Evolutionary conservation across 2,113 vertebrate species (phyloP).

Genomic region (Oceanodroma tethys): DNA sequence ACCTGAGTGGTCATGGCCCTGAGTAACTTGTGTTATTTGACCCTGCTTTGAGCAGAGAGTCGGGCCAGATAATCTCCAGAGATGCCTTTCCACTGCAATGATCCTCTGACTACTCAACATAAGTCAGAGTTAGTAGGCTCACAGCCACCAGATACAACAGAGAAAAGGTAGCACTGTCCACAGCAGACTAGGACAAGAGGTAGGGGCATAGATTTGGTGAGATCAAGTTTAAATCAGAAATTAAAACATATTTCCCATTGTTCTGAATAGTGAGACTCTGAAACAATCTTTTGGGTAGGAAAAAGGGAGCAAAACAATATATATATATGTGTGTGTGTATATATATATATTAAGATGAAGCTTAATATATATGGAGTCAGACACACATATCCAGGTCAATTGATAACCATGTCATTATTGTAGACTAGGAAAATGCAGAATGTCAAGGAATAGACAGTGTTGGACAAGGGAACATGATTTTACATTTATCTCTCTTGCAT

Average conservation of each 20-base stretch:
- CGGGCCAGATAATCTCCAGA: neutral
- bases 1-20: neutral
- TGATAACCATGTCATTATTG: neutral
- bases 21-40: neutral
- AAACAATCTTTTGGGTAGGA: neutral
- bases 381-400: neutral
- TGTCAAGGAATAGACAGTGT: neutral
- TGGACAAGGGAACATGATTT: neutral
- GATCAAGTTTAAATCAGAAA: neutral
- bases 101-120: neutral
- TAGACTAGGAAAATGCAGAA: neutral
- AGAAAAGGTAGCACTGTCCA: neutral
- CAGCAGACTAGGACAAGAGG: neutral
- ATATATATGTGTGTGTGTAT: rapidly evolving
- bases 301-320: neutral
- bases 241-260: neutral
- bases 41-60: neutral
- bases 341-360: neutral
- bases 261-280: neutral
- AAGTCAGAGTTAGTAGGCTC: neutral
- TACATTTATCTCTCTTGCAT: neutral
- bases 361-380: neutral
- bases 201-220: neutral
- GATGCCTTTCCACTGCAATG: neutral
- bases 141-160: neutral